These are phyloP conservation scores for Poecilus cupreus DNA, from an alignment of 2,888 invertebrate species.

Conservation along the genomic window DNA sequence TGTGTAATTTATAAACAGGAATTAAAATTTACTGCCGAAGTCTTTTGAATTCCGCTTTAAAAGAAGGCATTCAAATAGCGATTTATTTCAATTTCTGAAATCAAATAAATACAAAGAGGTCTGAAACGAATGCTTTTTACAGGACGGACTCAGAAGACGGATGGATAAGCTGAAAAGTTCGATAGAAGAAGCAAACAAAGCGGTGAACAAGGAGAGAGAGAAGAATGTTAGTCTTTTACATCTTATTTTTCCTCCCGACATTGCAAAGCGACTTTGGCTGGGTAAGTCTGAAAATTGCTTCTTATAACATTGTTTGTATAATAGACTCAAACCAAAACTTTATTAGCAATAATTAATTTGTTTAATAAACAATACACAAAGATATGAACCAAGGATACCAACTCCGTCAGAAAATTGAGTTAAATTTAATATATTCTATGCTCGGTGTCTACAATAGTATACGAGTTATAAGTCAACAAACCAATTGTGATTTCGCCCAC, in stretches of 20 bases:
- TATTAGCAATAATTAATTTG: too few species aligned
- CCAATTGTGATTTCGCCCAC: too few species aligned
- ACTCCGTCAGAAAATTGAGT: too few species aligned
- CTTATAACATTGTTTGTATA: too few species aligned
- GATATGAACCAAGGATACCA: too few species aligned
- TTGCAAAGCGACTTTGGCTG: conserved; percentile 94
- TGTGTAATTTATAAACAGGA: not conserved
- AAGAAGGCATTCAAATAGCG: conserved; percentile 1
- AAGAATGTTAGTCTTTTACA: conserved; percentile 96
- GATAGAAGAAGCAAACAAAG: conserved; percentile 93
- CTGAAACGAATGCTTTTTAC: conserved; percentile 58
- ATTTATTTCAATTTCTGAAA: conserved; percentile 30
- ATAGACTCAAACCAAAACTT: too few species aligned
- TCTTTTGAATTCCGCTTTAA: not conserved
- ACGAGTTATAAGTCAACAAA: too few species aligned
- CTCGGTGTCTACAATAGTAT: too few species aligned
- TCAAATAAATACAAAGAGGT: conserved; percentile 28
- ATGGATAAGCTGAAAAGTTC: conserved; percentile 97
- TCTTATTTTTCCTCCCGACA: conserved; percentile 95
- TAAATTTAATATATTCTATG: too few species aligned
- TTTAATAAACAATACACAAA: too few species aligned
- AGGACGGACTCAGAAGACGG: conserved; percentile 91
- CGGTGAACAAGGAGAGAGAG: conserved; percentile 93
- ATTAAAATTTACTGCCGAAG: not conserved
- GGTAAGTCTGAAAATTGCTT: conserved; percentile 76